Conservation (phyloP, 2,113 vertebrate species). For the Plecturocebus donacophilus region DNA sequence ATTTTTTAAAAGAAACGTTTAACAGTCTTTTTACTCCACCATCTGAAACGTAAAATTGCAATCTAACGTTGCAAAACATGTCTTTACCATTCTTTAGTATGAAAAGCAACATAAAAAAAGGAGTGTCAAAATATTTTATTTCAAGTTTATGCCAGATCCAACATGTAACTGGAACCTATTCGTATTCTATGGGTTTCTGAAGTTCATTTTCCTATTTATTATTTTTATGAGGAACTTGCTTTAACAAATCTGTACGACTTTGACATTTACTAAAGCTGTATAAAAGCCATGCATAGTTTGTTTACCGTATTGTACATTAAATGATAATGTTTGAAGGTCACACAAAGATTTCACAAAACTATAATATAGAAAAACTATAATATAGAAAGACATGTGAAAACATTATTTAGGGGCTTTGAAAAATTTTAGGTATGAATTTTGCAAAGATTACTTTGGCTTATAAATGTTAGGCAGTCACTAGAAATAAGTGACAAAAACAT, state of each 20-base stretch:
- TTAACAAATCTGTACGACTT: constrained; percentile 39
- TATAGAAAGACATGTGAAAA: constrained; percentile 45
- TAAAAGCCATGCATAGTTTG: constrained; percentile 69
- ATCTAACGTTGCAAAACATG: background rate
- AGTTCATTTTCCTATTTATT: constrained; percentile 55
- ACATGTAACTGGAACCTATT: constrained; percentile 37
- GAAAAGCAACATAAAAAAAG: constrained; percentile 53
- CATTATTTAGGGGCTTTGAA: background rate
- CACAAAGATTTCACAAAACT: constrained; percentile 52
- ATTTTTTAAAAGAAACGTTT: constrained; percentile 50
- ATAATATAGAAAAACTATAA: too few relatives aligned
- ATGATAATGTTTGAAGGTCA: constrained; percentile 40
- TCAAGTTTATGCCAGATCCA: constrained; percentile 30
- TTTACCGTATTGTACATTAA: constrained; percentile 70
- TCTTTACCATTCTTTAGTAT: constrained; percentile 19
- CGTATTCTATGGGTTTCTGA: constrained; percentile 48
- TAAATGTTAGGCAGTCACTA: constrained; percentile 32
- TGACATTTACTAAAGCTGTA: constrained; percentile 61
- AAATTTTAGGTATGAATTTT: constrained; percentile 49
- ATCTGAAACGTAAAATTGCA: background rate
- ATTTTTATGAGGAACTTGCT: constrained; percentile 57
- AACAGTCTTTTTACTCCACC: background rate
- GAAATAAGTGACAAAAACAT: constrained; percentile 54
- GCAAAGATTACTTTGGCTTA: constrained; percentile 54
- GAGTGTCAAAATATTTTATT: constrained; percentile 50